phyloP scores from a whole-genome alignment of 2,797 vertebrate genomes.

The Vultur gryphus region DNA sequence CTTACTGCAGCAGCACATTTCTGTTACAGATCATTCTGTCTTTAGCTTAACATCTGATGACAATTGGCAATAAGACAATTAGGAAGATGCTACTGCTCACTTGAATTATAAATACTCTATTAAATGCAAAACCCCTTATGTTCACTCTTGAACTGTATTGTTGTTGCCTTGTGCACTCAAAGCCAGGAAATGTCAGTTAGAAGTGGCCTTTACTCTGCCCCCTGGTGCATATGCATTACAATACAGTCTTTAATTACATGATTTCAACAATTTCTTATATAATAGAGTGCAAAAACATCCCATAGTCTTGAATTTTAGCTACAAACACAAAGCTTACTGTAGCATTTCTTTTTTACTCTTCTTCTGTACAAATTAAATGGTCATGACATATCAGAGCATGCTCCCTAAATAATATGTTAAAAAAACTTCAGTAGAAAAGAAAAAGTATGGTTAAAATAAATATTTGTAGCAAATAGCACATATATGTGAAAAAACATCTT shows the following conservation, averaged over 20 bases:
- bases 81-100: not conserved
- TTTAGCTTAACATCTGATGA: slow-evolving; percentile 47
- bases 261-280: not conserved
- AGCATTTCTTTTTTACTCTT: not conserved
- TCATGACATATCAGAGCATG: not conserved
- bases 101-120: slow-evolving; percentile 38
- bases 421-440: not conserved
- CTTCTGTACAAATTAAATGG: not conserved
- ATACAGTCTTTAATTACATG: not conserved
- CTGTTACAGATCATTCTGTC: slow-evolving; percentile 4
- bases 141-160: not conserved
- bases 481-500: not conserved
- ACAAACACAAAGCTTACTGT: not conserved
- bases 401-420: not conserved
- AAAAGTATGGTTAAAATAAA: not conserved
- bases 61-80: slow-evolving; percentile 46
- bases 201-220: not conserved
- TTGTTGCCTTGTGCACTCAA: not conserved
- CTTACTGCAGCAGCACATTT: not conserved
- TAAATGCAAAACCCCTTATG: not conserved
- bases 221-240: not conserved
- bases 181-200: not conserved
- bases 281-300: not conserved
- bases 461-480: not conserved
- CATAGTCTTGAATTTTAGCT: not conserved